Evolutionary conservation across 2,888 invertebrate genomes (phyloP).

Genomic region (Cephus rjabovi): DNA sequence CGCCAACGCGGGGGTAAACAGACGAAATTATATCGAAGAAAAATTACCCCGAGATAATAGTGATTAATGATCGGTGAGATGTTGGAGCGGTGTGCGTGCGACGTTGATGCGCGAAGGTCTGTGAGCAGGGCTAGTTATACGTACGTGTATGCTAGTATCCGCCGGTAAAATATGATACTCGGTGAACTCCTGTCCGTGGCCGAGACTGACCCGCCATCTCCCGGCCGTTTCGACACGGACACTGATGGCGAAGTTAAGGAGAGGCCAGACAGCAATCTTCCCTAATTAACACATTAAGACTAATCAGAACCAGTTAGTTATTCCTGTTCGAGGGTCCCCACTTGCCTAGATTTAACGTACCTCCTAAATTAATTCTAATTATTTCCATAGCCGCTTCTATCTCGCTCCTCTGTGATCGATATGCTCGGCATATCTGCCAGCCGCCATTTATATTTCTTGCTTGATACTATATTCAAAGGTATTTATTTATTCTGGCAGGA

Average conservation of each 20-base stretch:
- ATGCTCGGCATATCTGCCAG: not conserved
- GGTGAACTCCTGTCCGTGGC: conserved; percentile 37
- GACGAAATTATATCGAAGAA: conserved; percentile 63
- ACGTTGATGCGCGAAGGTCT: conserved; percentile 26
- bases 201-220: conserved; percentile 34
- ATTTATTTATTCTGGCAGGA: not conserved
- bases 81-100: conserved; percentile 20
- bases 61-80: conserved; percentile 56
- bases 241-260: conserved; percentile 22
- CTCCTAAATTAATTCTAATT: conserved; percentile 64
- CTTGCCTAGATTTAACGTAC: conserved; percentile 64
- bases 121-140: conserved; percentile 16
- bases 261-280: conserved; percentile 58
- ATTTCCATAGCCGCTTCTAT: conserved; percentile 45
- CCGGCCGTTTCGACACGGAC: conserved; percentile 42
- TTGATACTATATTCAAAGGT: not conserved
- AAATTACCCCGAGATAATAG: conserved; percentile 63
- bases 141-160: conserved; percentile 33
- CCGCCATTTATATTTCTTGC: not conserved
- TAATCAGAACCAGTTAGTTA: conserved; percentile 62
- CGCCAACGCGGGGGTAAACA: conserved; percentile 58
- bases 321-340: conserved; percentile 57
- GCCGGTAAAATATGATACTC: conserved; percentile 53
- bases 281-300: conserved; percentile 65
- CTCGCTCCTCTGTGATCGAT: not conserved